Base-by-base conservation (phyloP, 2,113 vertebrate species). In the Trochalopteron elliotii region DNA sequence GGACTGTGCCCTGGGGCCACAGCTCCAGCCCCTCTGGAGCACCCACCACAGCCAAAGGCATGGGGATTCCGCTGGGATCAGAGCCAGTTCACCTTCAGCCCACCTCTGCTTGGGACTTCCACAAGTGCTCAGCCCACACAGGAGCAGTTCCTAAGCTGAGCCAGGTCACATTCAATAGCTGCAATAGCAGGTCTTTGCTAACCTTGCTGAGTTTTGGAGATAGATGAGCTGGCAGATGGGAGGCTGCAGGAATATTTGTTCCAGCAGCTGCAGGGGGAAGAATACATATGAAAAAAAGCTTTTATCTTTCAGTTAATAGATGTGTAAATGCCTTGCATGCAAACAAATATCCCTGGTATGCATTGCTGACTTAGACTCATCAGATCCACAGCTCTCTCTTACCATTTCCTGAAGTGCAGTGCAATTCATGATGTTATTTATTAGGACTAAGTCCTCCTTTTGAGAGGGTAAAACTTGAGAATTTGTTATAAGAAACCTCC, bases 191-290 rank as follows among this genome's bases (percentile, higher is more conserved):
- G 52, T 63, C 65, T 68, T 63, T 0, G 0, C 79, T 88, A 92
- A 68, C 67, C 30, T 44, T 25, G 31, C 57, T 49, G 39, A 20
- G 30, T 79, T 90, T 72, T 61, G 18, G 49, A 76, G 79, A 69
- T 37, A 61, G 67, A 44, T 57, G 28, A 88, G 76, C 53, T 80
- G 76, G 71, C 75, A 83, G 78, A 79, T 50, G 45, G 50, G 20
- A 64, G 20, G 50, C 37, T 31, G 37, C 37, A 42, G 86, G 75
- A 92, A 39, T 85, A 83, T 21, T 90, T 88, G 71, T 65, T 79
- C 67, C 77, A 40, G 75, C 79, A 96, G 89, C 93, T 92, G 93
- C 79, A 90, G 45, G 15, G 25, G 37, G 22, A 69, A 64, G 57
- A 60, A 52, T 22, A 71, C 21, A 22, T 23, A 63, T 7, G 44